Evolutionary conservation across 1,140 invertebrate genomes (phyloP), one percentile per base, ranked within the genome.

Genomic region (Caenorhabditis briggsae): DNA sequence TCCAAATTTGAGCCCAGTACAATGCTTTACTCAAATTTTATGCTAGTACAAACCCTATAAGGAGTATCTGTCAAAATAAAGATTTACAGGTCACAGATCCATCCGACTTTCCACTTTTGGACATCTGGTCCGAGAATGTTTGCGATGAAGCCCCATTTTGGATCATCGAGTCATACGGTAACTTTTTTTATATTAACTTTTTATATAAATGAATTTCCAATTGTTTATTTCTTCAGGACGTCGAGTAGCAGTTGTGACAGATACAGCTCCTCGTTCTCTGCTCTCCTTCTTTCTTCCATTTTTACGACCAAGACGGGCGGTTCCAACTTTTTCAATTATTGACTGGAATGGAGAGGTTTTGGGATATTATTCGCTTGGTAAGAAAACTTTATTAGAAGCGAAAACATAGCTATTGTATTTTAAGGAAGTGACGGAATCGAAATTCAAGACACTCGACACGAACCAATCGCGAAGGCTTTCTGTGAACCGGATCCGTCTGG

Each of bases 281-380:
- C 46, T 78, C n/a, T 78, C 70, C 7, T 48, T 78, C 14, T 78
- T 78, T 50, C 50, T 78, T 78, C 70, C 70, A 50, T 78, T 78
- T 50, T 33, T 78, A 12, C 70, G 70, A 50, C 70, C 70, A 11
- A 78, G 70, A 53, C 18, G 70, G n/a, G 53, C 70, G 43, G 70
- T 78, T 23, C 70, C 70, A 78, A 78, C 70, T 5, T 78, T 78
- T 14, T 78, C 70, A 53, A 78, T 78, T 46, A 78, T 78, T 50
- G 70, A 78, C n/a, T 78, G 70, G 70, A 78, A 78, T 78, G 70
- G 70, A 50, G 70, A 78, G n/a, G 70, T 78, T 50, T n/a, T 78
- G 14, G 70, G 70, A 53, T 78, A 78, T 50, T 78, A 78, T 78
- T 46, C 70, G 12, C 70, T 78, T 50, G 70, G 70, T 78, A 18